Conservation (phyloP, 2,888 invertebrate species). For the Campoplex nolae region DNA sequence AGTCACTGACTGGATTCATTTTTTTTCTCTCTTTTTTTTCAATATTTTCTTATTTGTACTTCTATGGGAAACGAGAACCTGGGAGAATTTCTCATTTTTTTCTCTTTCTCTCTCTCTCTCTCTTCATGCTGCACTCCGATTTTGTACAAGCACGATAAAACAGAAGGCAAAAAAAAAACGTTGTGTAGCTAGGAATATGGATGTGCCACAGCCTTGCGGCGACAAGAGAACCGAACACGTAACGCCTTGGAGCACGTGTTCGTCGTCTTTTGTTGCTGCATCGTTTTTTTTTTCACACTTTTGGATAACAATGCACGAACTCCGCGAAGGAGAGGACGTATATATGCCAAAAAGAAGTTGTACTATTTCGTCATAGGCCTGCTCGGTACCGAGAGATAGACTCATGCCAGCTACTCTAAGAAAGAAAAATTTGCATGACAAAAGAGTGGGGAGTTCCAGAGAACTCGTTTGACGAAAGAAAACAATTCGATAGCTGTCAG, state of each 20-base stretch:
- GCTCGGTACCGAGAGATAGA: neutral
- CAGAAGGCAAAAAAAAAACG: neutral
- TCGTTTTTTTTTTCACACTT: slow-evolving; percentile 35
- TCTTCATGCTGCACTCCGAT: slow-evolving; percentile 33
- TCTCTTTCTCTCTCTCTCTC: slow-evolving; percentile 59
- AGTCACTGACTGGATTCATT: neutral
- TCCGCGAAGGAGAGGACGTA: neutral
- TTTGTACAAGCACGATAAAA: slow-evolving; percentile 24
- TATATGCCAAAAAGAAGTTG: slow-evolving; percentile 35
- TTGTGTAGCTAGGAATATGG: slow-evolving; percentile 1
- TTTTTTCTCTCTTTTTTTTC: neutral
- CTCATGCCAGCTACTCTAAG: slow-evolving; percentile 5
- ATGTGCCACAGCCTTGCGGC: slow-evolving; percentile 41
- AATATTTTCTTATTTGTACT: slow-evolving; percentile 70
- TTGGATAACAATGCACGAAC: slow-evolving; percentile 42
- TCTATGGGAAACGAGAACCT: slow-evolving; percentile 81
- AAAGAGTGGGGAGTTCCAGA: neutral
- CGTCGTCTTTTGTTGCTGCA: slow-evolving; percentile 39
- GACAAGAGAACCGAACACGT: slow-evolving; percentile 50
- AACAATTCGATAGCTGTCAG: neutral
- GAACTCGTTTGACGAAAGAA: neutral
- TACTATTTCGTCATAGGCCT: slow-evolving; percentile 25
- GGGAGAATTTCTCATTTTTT: slow-evolving; percentile 73
- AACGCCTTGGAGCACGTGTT: slow-evolving; percentile 45
- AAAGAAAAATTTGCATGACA: slow-evolving; percentile 32